Evolutionary conservation across 2,113 vertebrate species (phyloP).

Genomic region (Petaurus breviceps): DNA sequence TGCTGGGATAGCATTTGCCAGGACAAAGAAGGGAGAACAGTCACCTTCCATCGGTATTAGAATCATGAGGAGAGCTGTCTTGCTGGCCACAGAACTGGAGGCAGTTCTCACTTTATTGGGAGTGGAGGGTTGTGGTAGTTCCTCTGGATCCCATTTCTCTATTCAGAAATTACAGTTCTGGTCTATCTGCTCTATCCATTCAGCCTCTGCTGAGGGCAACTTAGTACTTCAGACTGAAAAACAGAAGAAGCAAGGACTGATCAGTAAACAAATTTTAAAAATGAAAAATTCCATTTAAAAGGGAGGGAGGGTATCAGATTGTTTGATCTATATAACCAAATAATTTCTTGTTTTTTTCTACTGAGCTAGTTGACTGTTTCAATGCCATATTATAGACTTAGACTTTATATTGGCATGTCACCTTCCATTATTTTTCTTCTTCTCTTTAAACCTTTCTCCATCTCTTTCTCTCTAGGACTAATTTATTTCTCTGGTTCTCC

Average conservation of each 20-base stretch:
- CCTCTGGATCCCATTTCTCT: background rate
- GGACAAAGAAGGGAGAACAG: background rate
- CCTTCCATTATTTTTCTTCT: background rate
- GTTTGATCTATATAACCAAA: background rate
- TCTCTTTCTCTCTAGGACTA: background rate
- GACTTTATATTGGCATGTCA: background rate
- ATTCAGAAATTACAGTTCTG: background rate
- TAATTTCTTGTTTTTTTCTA: background rate
- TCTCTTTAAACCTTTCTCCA: background rate
- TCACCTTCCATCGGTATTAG: background rate
- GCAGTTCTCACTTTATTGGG: background rate
- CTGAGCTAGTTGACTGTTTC: background rate
- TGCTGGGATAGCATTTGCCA: background rate
- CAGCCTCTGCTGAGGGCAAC: background rate
- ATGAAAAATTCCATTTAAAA: background rate
- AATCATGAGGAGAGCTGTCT: background rate
- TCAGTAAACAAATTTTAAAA: background rate
- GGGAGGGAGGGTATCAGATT: background rate
- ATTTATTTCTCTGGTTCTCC: conserved; percentile 29
- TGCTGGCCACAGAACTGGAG: background rate
- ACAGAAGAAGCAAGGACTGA: background rate
- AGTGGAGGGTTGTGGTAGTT: background rate
- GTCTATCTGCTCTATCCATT: too few relatives aligned
- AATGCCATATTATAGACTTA: background rate
- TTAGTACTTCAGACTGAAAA: background rate